Conservation (phyloP, 2,888 invertebrate genomes). For the Apamea epomidion region DNA sequence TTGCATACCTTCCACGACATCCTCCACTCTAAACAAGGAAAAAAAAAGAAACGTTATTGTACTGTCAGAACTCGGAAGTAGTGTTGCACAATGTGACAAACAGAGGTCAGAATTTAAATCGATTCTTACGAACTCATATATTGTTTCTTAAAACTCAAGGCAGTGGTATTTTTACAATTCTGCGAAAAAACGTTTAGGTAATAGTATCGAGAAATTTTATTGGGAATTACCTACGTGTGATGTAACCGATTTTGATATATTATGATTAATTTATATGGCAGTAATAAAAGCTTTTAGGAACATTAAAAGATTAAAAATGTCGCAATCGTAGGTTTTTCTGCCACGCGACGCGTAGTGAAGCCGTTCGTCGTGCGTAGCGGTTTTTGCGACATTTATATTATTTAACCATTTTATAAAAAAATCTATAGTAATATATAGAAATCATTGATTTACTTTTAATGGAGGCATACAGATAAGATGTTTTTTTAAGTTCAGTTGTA, state of each 20-base stretch:
- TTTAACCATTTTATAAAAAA: neutral
- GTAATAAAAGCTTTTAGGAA: slow-evolving; percentile 57
- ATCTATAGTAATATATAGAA: no score
- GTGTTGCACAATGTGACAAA: slow-evolving; percentile 64
- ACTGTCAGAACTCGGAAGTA: slow-evolving; percentile 74
- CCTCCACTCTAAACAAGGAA: slow-evolving; percentile 70
- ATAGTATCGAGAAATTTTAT: slow-evolving; percentile 34
- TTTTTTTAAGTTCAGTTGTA: neutral
- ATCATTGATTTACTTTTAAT: no score
- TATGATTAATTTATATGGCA: slow-evolving; percentile 30
- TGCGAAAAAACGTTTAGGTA: slow-evolving; percentile 44
- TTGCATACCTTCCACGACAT: slow-evolving; percentile 62
- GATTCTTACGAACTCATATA: slow-evolving; percentile 36
- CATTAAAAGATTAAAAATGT: slow-evolving; percentile 46
- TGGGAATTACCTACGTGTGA: slow-evolving; percentile 34
- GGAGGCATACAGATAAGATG: no score
- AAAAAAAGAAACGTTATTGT: slow-evolving; percentile 72
- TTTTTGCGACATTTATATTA: neutral
- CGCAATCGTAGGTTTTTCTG: slow-evolving; percentile 23
- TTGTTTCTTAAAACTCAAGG: slow-evolving; percentile 41
- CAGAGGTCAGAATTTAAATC: slow-evolving; percentile 59
- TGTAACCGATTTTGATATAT: slow-evolving; percentile 27
- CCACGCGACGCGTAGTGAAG: neutral
- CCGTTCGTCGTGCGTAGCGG: neutral
- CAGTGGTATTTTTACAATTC: slow-evolving; percentile 44